A percentile compares a stretch with the other conserved stretches of the same genome.
Evolutionary conservation across 2,888 invertebrate species (phyloP).

Genomic region (Sympetrum striolatum): DNA sequence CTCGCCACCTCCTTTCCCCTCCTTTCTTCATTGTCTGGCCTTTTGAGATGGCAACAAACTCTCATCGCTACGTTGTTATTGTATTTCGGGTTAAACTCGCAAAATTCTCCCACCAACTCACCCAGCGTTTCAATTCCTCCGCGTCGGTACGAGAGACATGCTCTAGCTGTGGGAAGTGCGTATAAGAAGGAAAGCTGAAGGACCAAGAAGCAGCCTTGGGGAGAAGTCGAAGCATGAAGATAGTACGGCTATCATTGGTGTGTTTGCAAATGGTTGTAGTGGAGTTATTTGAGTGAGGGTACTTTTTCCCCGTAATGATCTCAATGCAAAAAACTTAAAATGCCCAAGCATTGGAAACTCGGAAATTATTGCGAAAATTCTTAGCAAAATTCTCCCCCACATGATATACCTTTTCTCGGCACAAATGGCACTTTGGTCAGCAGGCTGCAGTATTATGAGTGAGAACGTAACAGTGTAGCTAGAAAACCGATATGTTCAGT

Average conservation of each 20-base stretch:
- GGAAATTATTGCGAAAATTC: too few species aligned
- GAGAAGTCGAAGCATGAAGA: neutral
- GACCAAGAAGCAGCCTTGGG: neutral
- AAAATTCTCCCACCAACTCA: neutral
- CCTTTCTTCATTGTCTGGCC: neutral
- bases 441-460: too few species aligned
- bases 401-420: too few species aligned
- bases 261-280: neutral
- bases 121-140: neutral
- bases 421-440: too few species aligned
- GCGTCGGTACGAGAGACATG: neutral
- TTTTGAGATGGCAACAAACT: neutral
- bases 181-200: neutral
- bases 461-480: too few species aligned
- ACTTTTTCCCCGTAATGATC: too few species aligned
- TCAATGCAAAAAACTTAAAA: too few species aligned
- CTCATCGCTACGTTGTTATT: neutral
- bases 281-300: too few species aligned
- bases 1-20: neutral
- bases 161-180: neutral
- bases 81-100: neutral
- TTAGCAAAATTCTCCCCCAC: too few species aligned
- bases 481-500: too few species aligned
- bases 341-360: too few species aligned
- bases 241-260: neutral